Percentiles rank a stretch among this genome's conserved stretches.
phyloP scores from a whole-genome alignment of 1,140 invertebrate genomes.

The Spodoptera frugiperda region DNA sequence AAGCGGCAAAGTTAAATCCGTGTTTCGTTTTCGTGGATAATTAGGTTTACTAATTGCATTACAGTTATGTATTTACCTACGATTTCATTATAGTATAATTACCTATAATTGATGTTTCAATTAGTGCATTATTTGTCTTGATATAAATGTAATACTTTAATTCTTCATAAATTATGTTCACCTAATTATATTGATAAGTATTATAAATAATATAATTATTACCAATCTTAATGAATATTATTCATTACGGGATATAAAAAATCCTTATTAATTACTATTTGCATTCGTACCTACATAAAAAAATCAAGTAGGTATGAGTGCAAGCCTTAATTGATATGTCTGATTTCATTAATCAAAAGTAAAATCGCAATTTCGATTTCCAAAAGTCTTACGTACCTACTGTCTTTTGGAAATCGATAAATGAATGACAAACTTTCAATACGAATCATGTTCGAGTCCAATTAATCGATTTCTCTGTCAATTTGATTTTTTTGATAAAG shows the following conservation, averaged over 20 bases:
- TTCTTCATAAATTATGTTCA: too few relatives aligned
- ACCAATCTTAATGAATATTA: too few relatives aligned
- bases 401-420: constrained; percentile 1
- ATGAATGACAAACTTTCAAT: not conserved
- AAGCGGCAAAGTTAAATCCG: too few relatives aligned
- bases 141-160: too few relatives aligned
- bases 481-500: too few relatives aligned
- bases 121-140: not conserved
- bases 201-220: too few relatives aligned
- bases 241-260: too few relatives aligned
- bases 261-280: not conserved
- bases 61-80: not conserved
- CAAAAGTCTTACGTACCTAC: not conserved
- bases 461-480: constrained; percentile 48
- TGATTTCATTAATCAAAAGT: constrained; percentile 6
- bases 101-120: not conserved
- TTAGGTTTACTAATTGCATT: too few relatives aligned
- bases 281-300: not conserved
- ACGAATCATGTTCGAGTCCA: constrained; percentile 1
- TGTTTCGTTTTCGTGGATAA: too few relatives aligned
- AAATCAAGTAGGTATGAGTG: not conserved
- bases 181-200: too few relatives aligned
- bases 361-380: not conserved
- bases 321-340: constrained; percentile 11
- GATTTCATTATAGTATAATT: not conserved